A percentile compares a stretch with the other conserved stretches of the same genome.
These are phyloP conservation scores for Hirtodrosophila cameraria DNA, from an alignment of 2,888 invertebrate genomes.

Conservation along the genomic window DNA sequence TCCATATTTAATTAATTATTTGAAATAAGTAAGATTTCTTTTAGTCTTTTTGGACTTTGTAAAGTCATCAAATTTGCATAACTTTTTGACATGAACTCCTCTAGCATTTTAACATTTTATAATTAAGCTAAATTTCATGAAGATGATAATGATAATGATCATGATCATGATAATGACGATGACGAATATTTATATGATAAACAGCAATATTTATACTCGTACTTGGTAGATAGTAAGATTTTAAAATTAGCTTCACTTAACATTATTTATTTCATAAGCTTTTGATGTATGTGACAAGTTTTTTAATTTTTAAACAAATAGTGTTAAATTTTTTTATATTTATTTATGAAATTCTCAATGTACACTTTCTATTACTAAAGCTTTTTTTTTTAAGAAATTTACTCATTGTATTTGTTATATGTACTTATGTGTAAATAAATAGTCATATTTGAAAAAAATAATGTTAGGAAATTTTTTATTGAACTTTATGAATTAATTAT, in stretches of 20 bases:
- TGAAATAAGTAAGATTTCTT: constrained; percentile 33
- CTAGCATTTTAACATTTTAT: constrained; percentile 56
- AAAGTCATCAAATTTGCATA: constrained; percentile 44
- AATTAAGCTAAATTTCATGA: constrained; percentile 43
- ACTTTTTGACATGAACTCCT: constrained; percentile 47
- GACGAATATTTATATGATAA: no score
- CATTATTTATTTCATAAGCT: constrained; percentile 40
- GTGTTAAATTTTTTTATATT: constrained; percentile 12
- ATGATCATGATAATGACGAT: no score
- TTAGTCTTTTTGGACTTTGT: constrained; percentile 49
- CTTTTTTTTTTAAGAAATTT: constrained; percentile 44
- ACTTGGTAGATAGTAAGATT: constrained; percentile 58
- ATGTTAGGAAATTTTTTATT: not conserved
- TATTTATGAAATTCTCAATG: constrained; percentile 41
- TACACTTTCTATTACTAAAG: constrained; percentile 40
- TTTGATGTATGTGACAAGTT: constrained; percentile 29
- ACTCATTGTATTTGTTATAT: constrained; percentile 66
- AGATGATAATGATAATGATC: constrained; percentile 8
- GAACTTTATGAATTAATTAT: not conserved
- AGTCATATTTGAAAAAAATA: constrained; percentile 55
- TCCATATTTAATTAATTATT: constrained; percentile 60
- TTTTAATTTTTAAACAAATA: not conserved
- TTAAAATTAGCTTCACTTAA: constrained; percentile 55
- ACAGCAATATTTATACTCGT: constrained; percentile 51
- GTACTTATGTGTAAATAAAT: constrained; percentile 70